Conservation (phyloP, 1,140 invertebrate species). For the Maconellicoccus hirsutus region DNA sequence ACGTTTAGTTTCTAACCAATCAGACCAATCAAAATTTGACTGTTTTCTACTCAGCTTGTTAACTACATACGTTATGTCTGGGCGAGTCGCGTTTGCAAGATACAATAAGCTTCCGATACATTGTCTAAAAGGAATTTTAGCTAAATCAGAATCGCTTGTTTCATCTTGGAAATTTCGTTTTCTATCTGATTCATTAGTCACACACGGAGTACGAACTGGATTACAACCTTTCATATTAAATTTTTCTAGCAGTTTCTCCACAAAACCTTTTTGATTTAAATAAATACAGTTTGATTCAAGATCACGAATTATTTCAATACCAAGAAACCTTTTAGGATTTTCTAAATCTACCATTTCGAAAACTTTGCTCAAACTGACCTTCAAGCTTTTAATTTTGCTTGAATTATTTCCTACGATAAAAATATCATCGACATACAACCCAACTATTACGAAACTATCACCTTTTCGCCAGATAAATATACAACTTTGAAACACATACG, state of each 20-base stretch:
- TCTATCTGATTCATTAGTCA: slow-evolving; percentile 28
- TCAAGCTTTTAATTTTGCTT: slow-evolving; percentile 28
- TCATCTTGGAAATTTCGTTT: no score
- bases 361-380: slow-evolving; percentile 29
- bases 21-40: slow-evolving; percentile 26
- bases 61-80: slow-evolving; percentile 36
- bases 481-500: background rate
- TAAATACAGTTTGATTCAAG: slow-evolving; percentile 9
- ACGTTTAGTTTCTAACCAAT: slow-evolving; percentile 30
- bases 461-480: background rate
- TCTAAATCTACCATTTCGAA: slow-evolving; percentile 34
- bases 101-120: slow-evolving; percentile 35
- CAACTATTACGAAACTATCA: slow-evolving; percentile 28
- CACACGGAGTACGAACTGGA: slow-evolving; percentile 34
- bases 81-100: slow-evolving; percentile 32
- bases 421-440: slow-evolving; percentile 31
- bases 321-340: slow-evolving; percentile 30
- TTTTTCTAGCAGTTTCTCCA: slow-evolving; percentile 34
- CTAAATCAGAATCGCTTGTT: no score
- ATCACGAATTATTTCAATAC: slow-evolving; percentile 1
- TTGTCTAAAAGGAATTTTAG: slow-evolving; percentile 32
- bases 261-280: slow-evolving; percentile 35
- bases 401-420: slow-evolving; percentile 26
- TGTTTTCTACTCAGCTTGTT: slow-evolving; percentile 30
- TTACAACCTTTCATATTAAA: slow-evolving; percentile 35